These are phyloP conservation scores for Epiblema foenella DNA, from an alignment of 2,888 invertebrate species.

Conservation along the genomic window DNA sequence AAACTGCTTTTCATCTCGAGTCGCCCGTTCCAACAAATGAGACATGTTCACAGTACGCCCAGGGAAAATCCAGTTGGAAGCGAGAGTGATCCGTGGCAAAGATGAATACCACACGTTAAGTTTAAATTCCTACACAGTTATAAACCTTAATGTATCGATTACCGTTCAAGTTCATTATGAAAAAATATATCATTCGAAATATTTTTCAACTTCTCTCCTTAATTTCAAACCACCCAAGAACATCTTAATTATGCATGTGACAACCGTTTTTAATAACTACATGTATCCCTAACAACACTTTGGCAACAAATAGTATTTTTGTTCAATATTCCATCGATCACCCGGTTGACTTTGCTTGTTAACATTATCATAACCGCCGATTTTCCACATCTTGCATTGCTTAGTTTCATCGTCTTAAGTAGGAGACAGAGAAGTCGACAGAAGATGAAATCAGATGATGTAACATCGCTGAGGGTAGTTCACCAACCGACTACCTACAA, in stretches of 20 bases:
- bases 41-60: background rate
- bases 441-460: slow-evolving; percentile 61
- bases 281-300: slow-evolving; percentile 83
- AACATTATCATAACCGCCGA: slow-evolving; percentile 73
- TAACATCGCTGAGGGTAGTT: slow-evolving; percentile 56
- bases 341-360: slow-evolving; percentile 58
- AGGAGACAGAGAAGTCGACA: slow-evolving; percentile 77
- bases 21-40: slow-evolving; percentile 1
- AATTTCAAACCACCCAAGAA: slow-evolving; percentile 82
- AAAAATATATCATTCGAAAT: slow-evolving; percentile 85
- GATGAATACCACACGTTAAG: slow-evolving; percentile 80
- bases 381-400: slow-evolving; percentile 63
- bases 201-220: slow-evolving; percentile 82
- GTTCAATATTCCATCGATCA: slow-evolving; percentile 67
- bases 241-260: slow-evolving; percentile 83
- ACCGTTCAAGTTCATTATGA: slow-evolving; percentile 83
- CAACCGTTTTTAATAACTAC: slow-evolving; percentile 83
- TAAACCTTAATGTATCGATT: slow-evolving; percentile 82
- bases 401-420: slow-evolving; percentile 68
- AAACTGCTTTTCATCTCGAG: slow-evolving; percentile 54
- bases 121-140: slow-evolving; percentile 83
- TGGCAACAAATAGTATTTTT: slow-evolving; percentile 84
- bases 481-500: slow-evolving; percentile 59
- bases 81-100: slow-evolving; percentile 60
- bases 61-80: slow-evolving; percentile 18